phyloP scores from a whole-genome alignment of 1,140 invertebrate genomes.

The Bombus impatiens region DNA sequence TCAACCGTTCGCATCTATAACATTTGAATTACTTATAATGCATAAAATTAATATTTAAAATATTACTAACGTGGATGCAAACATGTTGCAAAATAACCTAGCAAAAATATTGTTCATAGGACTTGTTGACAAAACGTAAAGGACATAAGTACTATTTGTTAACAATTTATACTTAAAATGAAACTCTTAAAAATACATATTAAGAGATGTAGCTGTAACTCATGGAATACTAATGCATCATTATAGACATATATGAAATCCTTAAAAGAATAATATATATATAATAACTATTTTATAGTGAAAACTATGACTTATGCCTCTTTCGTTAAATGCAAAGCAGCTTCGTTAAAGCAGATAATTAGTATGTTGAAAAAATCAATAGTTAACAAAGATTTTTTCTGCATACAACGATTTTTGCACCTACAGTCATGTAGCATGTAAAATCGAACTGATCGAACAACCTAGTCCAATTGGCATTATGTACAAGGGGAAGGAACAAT shows the following conservation, averaged over 20 bases:
- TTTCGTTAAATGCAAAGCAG: constrained; percentile 61
- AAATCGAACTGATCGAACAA: constrained; percentile 56
- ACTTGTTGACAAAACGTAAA: constrained; percentile 50
- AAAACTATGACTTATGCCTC: constrained; percentile 61
- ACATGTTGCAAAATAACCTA: constrained; percentile 19
- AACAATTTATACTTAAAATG: constrained; percentile 34
- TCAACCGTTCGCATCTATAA: constrained; percentile 38
- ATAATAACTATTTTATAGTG: constrained; percentile 39
- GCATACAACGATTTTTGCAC: constrained; percentile 28
- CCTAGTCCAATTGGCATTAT: constrained; percentile 61
- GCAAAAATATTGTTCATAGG: constrained; percentile 40
- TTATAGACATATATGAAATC: constrained; percentile 22
- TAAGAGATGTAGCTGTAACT: constrained; percentile 34
- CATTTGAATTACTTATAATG: constrained; percentile 23
- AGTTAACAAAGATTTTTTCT: constrained; percentile 44
- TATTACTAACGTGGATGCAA: constrained; percentile 23
- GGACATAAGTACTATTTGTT: constrained; percentile 60
- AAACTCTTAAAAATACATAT: constrained; percentile 39
- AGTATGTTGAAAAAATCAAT: constrained; percentile 41
- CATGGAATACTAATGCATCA: constrained; percentile 26
- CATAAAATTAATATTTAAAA: constrained; percentile 12
- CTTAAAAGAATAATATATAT: constrained; percentile 28
- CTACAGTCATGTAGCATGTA: constrained; percentile 49
- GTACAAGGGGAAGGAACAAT: constrained; percentile 68
- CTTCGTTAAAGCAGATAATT: constrained; percentile 2